These are phyloP conservation scores for Pegoplata infirma DNA, from an alignment of 2,888 invertebrate species.

Conservation along the genomic window DNA sequence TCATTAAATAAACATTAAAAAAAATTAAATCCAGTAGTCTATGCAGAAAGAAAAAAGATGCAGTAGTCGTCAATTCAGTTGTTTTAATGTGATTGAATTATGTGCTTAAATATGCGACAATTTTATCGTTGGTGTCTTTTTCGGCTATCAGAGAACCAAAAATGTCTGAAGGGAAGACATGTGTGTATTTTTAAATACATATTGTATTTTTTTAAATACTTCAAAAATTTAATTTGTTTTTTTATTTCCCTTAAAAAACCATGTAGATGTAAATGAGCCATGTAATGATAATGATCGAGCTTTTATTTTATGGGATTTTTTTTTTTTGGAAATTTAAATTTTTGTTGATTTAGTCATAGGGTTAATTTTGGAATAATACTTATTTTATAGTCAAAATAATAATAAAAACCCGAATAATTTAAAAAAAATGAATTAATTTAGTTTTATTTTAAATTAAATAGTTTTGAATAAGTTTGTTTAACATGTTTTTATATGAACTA, in stretches of 20 bases:
- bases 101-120: conserved; percentile 22
- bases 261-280: conserved; percentile 13
- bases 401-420: neutral
- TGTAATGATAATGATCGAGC: conserved; percentile 5
- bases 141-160: neutral
- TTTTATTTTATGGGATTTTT: neutral
- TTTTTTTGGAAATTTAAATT: conserved; percentile 30
- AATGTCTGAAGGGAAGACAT: conserved; percentile 14
- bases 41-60: neutral
- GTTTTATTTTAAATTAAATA: neutral
- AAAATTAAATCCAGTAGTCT: conserved; percentile 1
- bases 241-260: neutral
- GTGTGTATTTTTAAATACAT: no score
- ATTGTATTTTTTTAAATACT: conserved; percentile 1
- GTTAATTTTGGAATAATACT: conserved; percentile 6
- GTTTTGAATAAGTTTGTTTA: no score
- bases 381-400: neutral
- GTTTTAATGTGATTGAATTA: conserved; percentile 20
- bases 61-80: neutral
- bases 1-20: conserved; percentile 34
- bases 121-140: conserved; percentile 2
- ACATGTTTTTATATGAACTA: no score
- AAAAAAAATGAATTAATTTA: neutral
- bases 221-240: conserved; percentile 7
- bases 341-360: conserved; percentile 44